phyloP scores from a whole-genome alignment of 2,888 invertebrate genomes.

The Rhagium mordax region DNA sequence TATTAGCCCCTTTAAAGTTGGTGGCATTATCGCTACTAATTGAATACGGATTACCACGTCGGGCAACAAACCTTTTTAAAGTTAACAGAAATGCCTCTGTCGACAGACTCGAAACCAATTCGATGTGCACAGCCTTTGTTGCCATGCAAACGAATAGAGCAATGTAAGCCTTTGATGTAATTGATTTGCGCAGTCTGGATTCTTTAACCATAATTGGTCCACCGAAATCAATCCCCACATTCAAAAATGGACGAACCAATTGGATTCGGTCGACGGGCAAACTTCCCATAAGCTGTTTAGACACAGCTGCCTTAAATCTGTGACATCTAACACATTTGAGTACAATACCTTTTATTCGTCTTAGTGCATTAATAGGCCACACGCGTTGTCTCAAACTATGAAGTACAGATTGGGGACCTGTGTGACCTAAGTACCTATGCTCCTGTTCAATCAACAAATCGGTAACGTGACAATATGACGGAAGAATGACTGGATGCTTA shows the following conservation, averaged over 20 bases:
- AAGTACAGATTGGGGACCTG: neutral
- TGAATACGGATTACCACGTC: conserved; percentile 26
- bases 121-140: conserved; percentile 42
- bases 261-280: conserved; percentile 17
- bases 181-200: conserved; percentile 12
- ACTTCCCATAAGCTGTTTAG: conserved; percentile 10
- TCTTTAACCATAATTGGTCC: conserved; percentile 35
- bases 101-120: conserved; percentile 34
- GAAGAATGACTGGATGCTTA: conserved; percentile 40
- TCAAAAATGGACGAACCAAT: conserved; percentile 9
- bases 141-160: conserved; percentile 42
- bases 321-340: neutral
- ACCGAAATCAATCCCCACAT: conserved; percentile 37
- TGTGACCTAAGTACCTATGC: neutral
- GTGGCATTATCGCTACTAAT: conserved; percentile 20
- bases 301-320: neutral
- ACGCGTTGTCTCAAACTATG: neutral
- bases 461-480: neutral
- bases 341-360: neutral
- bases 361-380: neutral
- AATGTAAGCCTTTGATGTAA: conserved; percentile 31
- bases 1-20: neutral
- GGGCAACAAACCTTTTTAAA: conserved; percentile 41
- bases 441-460: neutral
- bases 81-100: conserved; percentile 38